Percentiles rank a stretch among this genome's conserved stretches.
Evolutionary conservation across 2,113 vertebrate genomes (phyloP).

Genomic region (Neodontobutis hainanensis): DNA sequence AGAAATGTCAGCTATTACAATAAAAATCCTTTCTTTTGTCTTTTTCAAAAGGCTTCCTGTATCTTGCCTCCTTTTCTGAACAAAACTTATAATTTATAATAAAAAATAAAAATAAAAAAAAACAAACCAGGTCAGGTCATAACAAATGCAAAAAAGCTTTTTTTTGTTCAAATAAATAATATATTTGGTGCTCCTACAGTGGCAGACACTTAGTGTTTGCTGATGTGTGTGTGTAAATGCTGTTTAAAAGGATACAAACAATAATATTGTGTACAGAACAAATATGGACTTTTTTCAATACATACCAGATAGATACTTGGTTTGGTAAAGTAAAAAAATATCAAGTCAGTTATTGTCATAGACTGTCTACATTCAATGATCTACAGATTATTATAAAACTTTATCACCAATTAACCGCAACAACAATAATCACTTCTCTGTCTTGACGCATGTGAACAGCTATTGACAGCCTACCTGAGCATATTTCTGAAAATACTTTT

Average conservation of each 20-base stretch:
- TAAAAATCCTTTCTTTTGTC: not conserved
- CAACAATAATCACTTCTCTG: too few relatives aligned
- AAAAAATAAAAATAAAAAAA: slow-evolving; percentile 36
- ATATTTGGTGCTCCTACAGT: not conserved
- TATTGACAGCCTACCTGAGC: too few relatives aligned
- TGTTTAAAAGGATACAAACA: not conserved
- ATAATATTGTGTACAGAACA: too few relatives aligned
- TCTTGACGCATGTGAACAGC: too few relatives aligned
- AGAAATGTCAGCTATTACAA: slow-evolving; percentile 7
- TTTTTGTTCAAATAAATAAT: slow-evolving; percentile 29
- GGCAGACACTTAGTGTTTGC: slow-evolving; percentile 3
- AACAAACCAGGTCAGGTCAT: slow-evolving; percentile 24
- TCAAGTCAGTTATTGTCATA: too few relatives aligned
- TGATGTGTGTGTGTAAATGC: not conserved
- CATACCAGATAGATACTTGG: too few relatives aligned
- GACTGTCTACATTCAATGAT: too few relatives aligned
- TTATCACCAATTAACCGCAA: too few relatives aligned
- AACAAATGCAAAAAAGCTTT: slow-evolving; percentile 24
- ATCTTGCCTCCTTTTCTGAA: not conserved
- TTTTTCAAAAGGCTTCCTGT: not conserved
- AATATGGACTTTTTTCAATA: too few relatives aligned
- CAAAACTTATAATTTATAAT: slow-evolving; percentile 23
- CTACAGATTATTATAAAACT: too few relatives aligned
- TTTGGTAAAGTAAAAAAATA: too few relatives aligned
- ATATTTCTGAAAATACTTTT: not conserved